Base-by-base conservation (phyloP, 2,888 invertebrate genomes). In the Smittia aterrima region DNA sequence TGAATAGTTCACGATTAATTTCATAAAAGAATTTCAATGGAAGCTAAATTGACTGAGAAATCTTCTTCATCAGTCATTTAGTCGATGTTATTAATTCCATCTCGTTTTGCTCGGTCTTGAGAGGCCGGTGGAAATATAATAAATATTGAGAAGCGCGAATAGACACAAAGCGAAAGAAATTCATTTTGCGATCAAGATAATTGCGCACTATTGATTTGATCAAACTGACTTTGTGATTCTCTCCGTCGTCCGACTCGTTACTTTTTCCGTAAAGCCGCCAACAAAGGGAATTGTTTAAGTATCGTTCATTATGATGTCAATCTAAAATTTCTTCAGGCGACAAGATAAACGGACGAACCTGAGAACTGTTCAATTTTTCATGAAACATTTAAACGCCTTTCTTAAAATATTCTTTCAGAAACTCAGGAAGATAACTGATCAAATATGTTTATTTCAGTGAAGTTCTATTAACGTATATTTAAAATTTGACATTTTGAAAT, bases 31-130 rank as follows among this genome's bases (percentile, higher is more conserved):
- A 24, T 64, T 64, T 27, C 27, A 64, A 25, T 25, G 25, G 64
- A 64, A 64, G 64, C 64, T 64, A 64, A 64, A 64, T 64, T 64
- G 64, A 25, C n/a, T 27, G 64, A 64, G 64, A 27, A 64, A 64
- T 24, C 64, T 27, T 64, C 64, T 27, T 24, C 64, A 64, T 64
- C 64, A 64, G 64, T 64, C 64, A 64, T 24, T 27, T n/a, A 24
- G 47, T 47, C n/a, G 47, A 64, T 6, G 64, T 27, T 64, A 64
- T 64, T 64, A 27, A 64, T 64, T 64, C 11, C 64, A 58, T 58
- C 16, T n/a, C 47, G 11, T 47, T 47, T 47, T 16, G 47, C 47
- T 47, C 47, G 47, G 1, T 18, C 18, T 20, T 58, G 18, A 18
- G n/a, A 47, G 9, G 18, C 4, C 20, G 58, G 58, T 58, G 18